Evolutionary conservation across 30 jellyfish, hydroid and myxozoan genomes (phyloP).

Genomic region (Aurelia coerulea): DNA sequence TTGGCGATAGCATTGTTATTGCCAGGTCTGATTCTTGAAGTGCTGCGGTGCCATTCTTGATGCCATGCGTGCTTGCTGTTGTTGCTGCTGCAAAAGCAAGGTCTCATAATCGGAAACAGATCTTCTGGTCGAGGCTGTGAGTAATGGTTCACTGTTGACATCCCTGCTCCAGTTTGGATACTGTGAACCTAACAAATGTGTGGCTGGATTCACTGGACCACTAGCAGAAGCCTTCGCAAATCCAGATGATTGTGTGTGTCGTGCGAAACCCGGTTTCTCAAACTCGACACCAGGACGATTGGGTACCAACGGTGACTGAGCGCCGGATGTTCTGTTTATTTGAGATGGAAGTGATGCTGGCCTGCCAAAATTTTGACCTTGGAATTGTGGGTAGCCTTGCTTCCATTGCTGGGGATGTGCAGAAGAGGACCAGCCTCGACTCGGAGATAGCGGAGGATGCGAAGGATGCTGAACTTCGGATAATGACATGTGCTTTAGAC

Average conservation of each 20-base stretch:
- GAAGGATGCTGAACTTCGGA: slow-evolving; percentile 4
- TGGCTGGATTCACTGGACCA: not conserved
- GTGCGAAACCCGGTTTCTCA: slow-evolving; percentile 15
- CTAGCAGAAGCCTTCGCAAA: not conserved
- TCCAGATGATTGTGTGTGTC: slow-evolving; percentile 24
- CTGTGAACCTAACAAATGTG: slow-evolving; percentile 22
- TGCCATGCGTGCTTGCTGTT: slow-evolving; percentile 22
- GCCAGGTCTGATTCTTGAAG: slow-evolving; percentile 22
- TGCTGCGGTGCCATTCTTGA: slow-evolving; percentile 35
- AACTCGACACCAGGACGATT: slow-evolving; percentile 16
- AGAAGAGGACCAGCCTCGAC: slow-evolving; percentile 52
- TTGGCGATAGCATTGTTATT: not conserved
- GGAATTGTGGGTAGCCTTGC: slow-evolving; percentile 16
- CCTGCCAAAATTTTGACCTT: slow-evolving; percentile 20
- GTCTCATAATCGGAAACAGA: slow-evolving; percentile 47
- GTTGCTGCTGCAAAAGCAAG: slow-evolving; percentile 24
- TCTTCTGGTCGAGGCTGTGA: slow-evolving; percentile 54
- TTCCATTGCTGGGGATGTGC: slow-evolving; percentile 35
- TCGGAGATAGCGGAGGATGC: slow-evolving; percentile 9
- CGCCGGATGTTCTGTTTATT: slow-evolving; percentile 6
- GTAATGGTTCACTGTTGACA: slow-evolving; percentile 62
- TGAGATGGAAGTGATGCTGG: slow-evolving; percentile 52
- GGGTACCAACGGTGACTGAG: slow-evolving; percentile 1
- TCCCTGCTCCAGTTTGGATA: slow-evolving; percentile 60
- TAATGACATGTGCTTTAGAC: slow-evolving; percentile 9